Evolutionary conservation across 2,113 vertebrate species (phyloP).

Genomic region (Talpa occidentalis): DNA sequence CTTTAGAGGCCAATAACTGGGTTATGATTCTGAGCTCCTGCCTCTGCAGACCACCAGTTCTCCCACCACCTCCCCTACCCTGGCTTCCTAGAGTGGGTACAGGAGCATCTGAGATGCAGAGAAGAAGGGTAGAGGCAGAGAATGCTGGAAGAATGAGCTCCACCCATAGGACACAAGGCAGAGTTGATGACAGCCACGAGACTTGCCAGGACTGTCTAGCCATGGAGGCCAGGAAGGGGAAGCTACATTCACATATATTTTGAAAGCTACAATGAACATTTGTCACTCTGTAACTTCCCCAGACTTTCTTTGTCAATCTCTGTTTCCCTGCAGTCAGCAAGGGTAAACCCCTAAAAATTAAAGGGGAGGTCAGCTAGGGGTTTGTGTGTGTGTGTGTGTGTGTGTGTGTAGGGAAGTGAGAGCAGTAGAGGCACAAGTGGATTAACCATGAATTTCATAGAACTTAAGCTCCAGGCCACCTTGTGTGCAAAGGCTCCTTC

Average conservation of each 20-base stretch:
- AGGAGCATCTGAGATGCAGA: not conserved
- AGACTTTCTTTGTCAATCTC: not conserved
- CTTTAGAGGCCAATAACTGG: not conserved
- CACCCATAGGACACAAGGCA: not conserved
- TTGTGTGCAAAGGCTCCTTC: not conserved
- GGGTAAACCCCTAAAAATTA: constrained; percentile 57
- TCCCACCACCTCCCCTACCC: not conserved
- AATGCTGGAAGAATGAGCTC: not conserved
- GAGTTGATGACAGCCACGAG: not conserved
- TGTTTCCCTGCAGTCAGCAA: constrained; percentile 48
- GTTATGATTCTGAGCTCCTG: not conserved
- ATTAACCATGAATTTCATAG: not conserved
- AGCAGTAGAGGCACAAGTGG: accelerated
- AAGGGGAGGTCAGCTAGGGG: not conserved
- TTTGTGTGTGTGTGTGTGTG: not conserved
- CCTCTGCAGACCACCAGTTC: not conserved
- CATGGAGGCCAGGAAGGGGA: not conserved
- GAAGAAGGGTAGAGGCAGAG: not conserved
- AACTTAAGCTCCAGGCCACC: not conserved
- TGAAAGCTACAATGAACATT: not conserved
- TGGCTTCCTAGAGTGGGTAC: not conserved
- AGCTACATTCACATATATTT: not conserved
- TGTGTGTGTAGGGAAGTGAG: not conserved
- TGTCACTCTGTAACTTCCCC: constrained; percentile 53
- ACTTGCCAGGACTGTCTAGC: not conserved